Base-by-base conservation (phyloP, 2,888 invertebrate species). In the Archips xylosteana region DNA sequence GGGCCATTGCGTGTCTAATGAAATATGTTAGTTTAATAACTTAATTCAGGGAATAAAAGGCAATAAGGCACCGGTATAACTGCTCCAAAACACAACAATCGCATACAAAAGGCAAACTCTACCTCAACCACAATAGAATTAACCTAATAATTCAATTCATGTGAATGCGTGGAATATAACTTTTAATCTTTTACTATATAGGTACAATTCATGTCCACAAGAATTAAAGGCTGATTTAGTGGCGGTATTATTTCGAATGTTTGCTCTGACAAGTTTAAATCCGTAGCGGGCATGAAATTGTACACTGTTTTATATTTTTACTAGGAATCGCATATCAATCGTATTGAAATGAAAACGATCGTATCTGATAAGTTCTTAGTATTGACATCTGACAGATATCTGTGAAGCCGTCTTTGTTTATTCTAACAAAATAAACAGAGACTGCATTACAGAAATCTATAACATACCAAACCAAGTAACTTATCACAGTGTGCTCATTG, bases 21-120 rank as follows among this genome's bases (percentile, higher is more conserved):
- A 72, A 68, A 72, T 67, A 63, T 47, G 62, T 68, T 57, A 72
- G 36, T 62, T 67, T 57, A 67, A 72, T 54, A 62, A 57, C 62
- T 67, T 63, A 62, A 71, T 67, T 45, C 23, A 63, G 36, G 42
- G 66, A 67, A 63, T 57, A 63, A 32, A 63, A 32, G 47, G 47
- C 45, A 47, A 47, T 8, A 42, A 13, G 10, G 51, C 51, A 12
- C 51, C 34, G 67, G 57, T 42, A 51, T 71, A 47, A 72, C 45
- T 54, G 67, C 23, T 45, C 36, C 62, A 63, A 72, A 68, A 47
- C 13, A 72, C 62, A 49, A 61, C 61, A 68, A 47, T 67, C 32
- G 62, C 61, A 68, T 39, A 57, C 51, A 42, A 57, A 67, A 57
- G 57, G 57, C 45, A 65, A 62, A 68, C 61, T 60, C 47, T 39